A percentile compares a stretch with the other conserved stretches of the same genome.
Conservation (phyloP, 2,888 invertebrate genomes). For the Monoplex corrugatus region DNA sequence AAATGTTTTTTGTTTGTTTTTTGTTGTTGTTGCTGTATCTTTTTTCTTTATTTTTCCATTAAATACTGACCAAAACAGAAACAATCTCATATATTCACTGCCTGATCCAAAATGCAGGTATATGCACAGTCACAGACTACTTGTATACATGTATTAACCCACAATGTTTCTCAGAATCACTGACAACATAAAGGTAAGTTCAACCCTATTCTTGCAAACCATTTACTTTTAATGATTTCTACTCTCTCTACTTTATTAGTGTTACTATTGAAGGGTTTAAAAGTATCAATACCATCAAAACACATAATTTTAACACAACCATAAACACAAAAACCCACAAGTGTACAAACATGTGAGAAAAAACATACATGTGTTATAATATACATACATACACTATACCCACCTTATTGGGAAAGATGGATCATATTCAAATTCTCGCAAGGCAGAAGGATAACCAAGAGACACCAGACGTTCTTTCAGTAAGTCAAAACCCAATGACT, state of each 20-base stretch:
- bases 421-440: conserved; percentile 96
- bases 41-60: not conserved
- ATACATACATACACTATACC: conserved; percentile 54
- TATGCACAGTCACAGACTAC: too few species aligned
- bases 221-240: too few species aligned
- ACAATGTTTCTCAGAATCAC: too few species aligned
- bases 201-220: too few species aligned
- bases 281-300: not conserved
- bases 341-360: not conserved
- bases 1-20: too few species aligned
- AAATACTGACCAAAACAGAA: not conserved
- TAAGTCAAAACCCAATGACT: conserved; percentile 95
- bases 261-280: too few species aligned
- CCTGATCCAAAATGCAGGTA: too few species aligned
- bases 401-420: conserved; percentile 96
- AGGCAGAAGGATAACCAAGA: conserved; percentile 95
- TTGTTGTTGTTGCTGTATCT: too few species aligned
- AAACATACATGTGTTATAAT: not conserved
- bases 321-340: not conserved
- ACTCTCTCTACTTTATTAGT: too few species aligned
- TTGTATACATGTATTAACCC: too few species aligned
- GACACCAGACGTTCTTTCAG: conserved; percentile 93
- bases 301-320: not conserved
- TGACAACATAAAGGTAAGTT: too few species aligned
- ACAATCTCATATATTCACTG: not conserved